These are phyloP conservation scores for Lacanobia wlatinum DNA, from an alignment of 2,888 invertebrate genomes.

Conservation along the genomic window DNA sequence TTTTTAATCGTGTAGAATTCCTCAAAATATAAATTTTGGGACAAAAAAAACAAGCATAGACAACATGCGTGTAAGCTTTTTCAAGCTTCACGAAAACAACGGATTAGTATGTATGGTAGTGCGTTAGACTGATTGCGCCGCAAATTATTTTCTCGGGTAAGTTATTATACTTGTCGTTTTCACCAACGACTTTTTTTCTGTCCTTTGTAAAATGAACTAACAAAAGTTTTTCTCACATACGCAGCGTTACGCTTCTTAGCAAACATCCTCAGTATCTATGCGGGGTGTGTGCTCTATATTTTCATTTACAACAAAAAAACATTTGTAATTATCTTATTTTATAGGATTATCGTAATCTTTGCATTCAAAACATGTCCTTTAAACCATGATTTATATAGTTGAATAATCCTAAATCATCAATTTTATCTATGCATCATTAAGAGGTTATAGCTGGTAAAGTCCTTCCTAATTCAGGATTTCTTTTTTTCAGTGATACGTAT, in stretches of 20 bases:
- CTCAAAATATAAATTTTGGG: background rate
- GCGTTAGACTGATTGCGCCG: slow-evolving; percentile 92
- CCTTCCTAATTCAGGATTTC: slow-evolving; percentile 74
- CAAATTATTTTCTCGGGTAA: slow-evolving; percentile 90
- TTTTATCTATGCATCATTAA: slow-evolving; percentile 64
- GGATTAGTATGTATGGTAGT: slow-evolving; percentile 91
- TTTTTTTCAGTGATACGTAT: slow-evolving; percentile 89
- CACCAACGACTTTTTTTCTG: slow-evolving; percentile 15
- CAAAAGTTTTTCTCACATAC: slow-evolving; percentile 31
- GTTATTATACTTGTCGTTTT: slow-evolving; percentile 67
- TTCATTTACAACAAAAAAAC: slow-evolving; percentile 62
- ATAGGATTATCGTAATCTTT: slow-evolving; percentile 28
- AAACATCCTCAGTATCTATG: slow-evolving; percentile 60
- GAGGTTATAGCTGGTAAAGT: slow-evolving; percentile 80
- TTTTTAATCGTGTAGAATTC: background rate
- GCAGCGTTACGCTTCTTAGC: slow-evolving; percentile 46
- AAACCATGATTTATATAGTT: slow-evolving; percentile 21
- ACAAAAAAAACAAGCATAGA: slow-evolving; percentile 69
- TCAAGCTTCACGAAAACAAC: slow-evolving; percentile 91
- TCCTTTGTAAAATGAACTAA: slow-evolving; percentile 25
- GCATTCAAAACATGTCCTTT: slow-evolving; percentile 19
- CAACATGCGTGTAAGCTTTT: slow-evolving; percentile 85
- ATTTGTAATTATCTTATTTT: slow-evolving; percentile 46
- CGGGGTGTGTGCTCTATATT: slow-evolving; percentile 77
- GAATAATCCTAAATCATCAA: slow-evolving; percentile 12